Percentiles rank a stretch among this genome's conserved stretches.
These are phyloP conservation scores for Xanthia icteritia DNA, from an alignment of 2,888 invertebrate genomes.

Conservation along the genomic window DNA sequence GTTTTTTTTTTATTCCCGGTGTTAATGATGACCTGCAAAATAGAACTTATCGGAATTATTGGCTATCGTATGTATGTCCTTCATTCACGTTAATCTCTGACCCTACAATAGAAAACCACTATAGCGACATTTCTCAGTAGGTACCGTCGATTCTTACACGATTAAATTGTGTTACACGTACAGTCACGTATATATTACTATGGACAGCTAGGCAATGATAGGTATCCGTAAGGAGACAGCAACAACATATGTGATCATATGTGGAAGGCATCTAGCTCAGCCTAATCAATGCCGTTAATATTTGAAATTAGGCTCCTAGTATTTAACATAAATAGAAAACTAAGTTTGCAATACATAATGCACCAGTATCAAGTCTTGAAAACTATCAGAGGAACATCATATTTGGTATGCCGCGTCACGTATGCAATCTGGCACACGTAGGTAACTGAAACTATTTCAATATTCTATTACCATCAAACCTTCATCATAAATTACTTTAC, in stretches of 20 bases:
- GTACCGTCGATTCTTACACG: neutral
- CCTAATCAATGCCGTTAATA: neutral
- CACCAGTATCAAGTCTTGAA: neutral
- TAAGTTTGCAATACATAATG: neutral
- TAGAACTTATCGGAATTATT: neutral
- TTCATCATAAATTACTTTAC: conserved; percentile 4
- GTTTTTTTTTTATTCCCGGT: neutral
- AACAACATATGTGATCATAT: too few species aligned
- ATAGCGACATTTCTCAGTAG: neutral
- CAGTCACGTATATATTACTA: neutral
- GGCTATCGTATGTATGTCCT: neutral
- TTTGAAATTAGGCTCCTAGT: neutral
- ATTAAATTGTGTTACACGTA: neutral
- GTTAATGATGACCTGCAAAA: neutral
- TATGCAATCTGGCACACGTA: conserved; percentile 15
- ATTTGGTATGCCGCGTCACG: neutral
- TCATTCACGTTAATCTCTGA: neutral
- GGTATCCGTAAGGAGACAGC: too few species aligned
- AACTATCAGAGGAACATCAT: neutral
- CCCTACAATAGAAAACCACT: neutral
- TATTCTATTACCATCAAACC: conserved; percentile 31
- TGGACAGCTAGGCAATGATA: neutral
- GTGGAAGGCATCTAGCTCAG: neutral
- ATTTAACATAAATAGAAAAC: neutral
- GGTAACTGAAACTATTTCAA: conserved; percentile 36